A percentile compares a stretch with the other conserved stretches of the same genome.
Conservation (phyloP, 1,140 invertebrate species). For the Drosophila littoralis region DNA sequence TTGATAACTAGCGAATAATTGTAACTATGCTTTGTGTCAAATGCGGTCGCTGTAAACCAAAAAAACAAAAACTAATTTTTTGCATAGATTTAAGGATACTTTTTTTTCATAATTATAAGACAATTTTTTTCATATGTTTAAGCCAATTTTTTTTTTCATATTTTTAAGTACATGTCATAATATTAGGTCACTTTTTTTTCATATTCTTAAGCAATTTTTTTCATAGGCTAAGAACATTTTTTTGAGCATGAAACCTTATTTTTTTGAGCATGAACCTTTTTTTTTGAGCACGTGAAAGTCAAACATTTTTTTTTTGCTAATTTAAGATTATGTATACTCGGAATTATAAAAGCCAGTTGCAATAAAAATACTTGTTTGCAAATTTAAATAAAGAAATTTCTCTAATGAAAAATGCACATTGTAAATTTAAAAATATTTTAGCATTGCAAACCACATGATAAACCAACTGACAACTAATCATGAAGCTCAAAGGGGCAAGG, state of each 20-base stretch:
- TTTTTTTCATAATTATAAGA: constrained; percentile 52
- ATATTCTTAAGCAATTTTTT: constrained; percentile 40
- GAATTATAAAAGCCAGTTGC: constrained; percentile 12
- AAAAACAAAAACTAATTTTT: constrained; percentile 47
- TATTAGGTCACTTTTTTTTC: constrained; percentile 43
- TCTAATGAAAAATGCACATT: neutral
- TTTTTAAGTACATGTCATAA: constrained; percentile 8
- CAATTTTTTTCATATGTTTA: constrained; percentile 44
- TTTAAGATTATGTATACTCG: constrained; percentile 16
- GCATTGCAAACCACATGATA: neutral
- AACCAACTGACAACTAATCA: too few relatives aligned
- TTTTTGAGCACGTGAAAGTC: constrained; percentile 44
- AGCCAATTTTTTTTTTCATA: constrained; percentile 47
- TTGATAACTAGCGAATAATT: neutral
- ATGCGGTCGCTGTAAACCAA: constrained; percentile 14
- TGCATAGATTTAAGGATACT: constrained; percentile 42
- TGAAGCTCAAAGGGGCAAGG: too few relatives aligned
- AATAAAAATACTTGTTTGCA: constrained; percentile 21
- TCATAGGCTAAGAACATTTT: constrained; percentile 57
- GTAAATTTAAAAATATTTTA: neutral
- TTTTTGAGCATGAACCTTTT: constrained; percentile 65
- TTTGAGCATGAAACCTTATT: constrained; percentile 69
- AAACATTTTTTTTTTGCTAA: constrained; percentile 20
- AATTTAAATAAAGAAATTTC: neutral
- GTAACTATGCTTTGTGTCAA: constrained; percentile 2